Base-by-base conservation (phyloP, 1,140 invertebrate genomes). In the Holotrichia oblita region DNA sequence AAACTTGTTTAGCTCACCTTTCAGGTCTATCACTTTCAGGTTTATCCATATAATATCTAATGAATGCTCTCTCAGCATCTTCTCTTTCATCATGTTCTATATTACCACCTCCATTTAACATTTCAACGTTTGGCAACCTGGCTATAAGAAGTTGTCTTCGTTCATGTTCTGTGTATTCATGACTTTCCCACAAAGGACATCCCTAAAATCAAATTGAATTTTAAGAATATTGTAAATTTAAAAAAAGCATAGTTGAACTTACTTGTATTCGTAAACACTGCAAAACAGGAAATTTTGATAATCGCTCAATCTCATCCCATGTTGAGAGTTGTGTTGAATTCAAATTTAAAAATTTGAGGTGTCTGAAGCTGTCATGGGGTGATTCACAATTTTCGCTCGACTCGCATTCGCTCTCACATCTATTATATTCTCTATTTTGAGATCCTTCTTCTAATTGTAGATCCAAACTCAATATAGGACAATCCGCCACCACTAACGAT, bases 41-140 rank as follows among this genome's bases (percentile, higher is more conserved):
- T 83, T 94, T 94, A 84, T 96, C 93, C 93, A 97, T 95, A 86
- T 95, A 97, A 85, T 96, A 94, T 74, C 97, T 89, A 80, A 98
- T 96, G 87, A 98, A 98, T 81, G 96, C 95, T 78, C 96, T 89
- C 85, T 98, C 96, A n/a, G 96, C 94, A 84, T 97, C 94, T 87
- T 97, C 95, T 78, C 96, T 89, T 85, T 98, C 96, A 82, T 96
- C 93, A 0, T 89, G 90, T 40, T 91, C 91, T 82, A 98, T 95
- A 40, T 91, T 90, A 61, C 96, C 96, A 20, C 96, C 96, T 73
- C 95, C 95, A 88, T 98, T 98, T 10, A 98, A 88, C 72, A 93
- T 94, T 80, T 91, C 89, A 22, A 98, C 92, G 85, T 94, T 95
- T 55, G 96, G 96, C 77, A 98, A 87, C 77, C 96, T 89, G 2